Conservation (phyloP, 2,113 vertebrate species). For the Chloebia gouldiae region DNA sequence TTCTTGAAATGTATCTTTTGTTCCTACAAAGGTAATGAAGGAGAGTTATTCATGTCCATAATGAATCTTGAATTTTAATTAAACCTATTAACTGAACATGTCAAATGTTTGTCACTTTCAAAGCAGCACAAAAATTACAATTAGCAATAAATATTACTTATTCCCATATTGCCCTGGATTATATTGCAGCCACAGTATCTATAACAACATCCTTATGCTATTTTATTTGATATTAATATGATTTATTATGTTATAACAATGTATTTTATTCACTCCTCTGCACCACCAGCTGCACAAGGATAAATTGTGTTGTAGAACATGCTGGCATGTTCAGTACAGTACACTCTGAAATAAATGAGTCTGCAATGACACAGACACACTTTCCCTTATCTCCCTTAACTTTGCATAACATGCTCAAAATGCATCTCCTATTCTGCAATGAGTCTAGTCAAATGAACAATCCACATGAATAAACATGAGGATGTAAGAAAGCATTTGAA, state of each 20-base stretch:
- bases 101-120: constrained; percentile 48
- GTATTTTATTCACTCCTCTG: constrained; percentile 23
- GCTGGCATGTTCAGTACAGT: not conserved
- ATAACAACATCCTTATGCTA: not conserved
- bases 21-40: constrained; percentile 44
- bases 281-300: not conserved
- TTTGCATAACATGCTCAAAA: not conserved
- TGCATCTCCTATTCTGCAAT: not conserved
- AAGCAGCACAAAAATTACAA: constrained; percentile 21
- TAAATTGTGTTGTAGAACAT: not conserved
- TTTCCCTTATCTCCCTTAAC: not conserved
- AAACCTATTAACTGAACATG: constrained; percentile 46
- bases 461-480: not conserved
- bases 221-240: not conserved
- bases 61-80: constrained; percentile 65
- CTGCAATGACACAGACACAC: not conserved
- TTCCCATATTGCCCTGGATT: not conserved
- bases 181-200: not conserved
- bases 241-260: constrained; percentile 31
- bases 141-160: constrained; percentile 15
- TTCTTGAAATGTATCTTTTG: constrained; percentile 42
- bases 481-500: not conserved
- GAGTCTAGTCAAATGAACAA: not conserved
- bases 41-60: constrained; percentile 49
- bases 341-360: not conserved